Evolutionary conservation across 1,140 invertebrate genomes (phyloP), one percentile per base, ranked within the genome.

Genomic region (Hyles euphorbiae): DNA sequence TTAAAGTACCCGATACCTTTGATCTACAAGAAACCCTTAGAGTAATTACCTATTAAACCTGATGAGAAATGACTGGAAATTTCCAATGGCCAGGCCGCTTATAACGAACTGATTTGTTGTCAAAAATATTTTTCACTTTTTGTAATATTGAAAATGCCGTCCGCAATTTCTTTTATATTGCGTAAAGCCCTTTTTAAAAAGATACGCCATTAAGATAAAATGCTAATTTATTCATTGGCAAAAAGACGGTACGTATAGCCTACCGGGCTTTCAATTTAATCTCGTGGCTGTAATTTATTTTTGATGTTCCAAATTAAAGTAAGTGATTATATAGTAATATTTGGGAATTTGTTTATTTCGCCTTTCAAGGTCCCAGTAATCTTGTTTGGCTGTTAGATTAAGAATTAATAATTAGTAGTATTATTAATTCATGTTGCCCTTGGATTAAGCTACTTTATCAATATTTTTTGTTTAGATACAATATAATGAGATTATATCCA

Each of bases 171-270:
- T 60, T 65, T 67, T 68, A 68, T 49, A 47, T 63, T 70, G 63
- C 63, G 53, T 22, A 77, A 75, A 79, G 68, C 74, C 68, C 69
- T 78, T 82, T 83, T 79, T 81, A 80, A 81, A 75, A 67, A 78
- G 79, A 85, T 85, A 74, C 68, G 51, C 64, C 74, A 73, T 82
- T 83, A 74, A 79, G 82, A 85, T 85, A 82, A 81, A 83, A 83
- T 83, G 82, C 77, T 78, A 85, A 85, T 85, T 83, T 83, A 83
- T 85, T 85, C 81, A 85, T 85, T 85, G 82, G 70, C 73, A 69
- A 66, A 74, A 76, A 76, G 73, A 77, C 73, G 58, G 68, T 67
- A 69, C 58, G 63, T 69, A 72, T 76, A 80, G 75, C 78, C 74
- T 74, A 74, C 72, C 72, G 71, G 60, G 70, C 62, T 78, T 79